phyloP scores from a whole-genome alignment of 2,113 vertebrate species.

The Pandion haliaetus region DNA sequence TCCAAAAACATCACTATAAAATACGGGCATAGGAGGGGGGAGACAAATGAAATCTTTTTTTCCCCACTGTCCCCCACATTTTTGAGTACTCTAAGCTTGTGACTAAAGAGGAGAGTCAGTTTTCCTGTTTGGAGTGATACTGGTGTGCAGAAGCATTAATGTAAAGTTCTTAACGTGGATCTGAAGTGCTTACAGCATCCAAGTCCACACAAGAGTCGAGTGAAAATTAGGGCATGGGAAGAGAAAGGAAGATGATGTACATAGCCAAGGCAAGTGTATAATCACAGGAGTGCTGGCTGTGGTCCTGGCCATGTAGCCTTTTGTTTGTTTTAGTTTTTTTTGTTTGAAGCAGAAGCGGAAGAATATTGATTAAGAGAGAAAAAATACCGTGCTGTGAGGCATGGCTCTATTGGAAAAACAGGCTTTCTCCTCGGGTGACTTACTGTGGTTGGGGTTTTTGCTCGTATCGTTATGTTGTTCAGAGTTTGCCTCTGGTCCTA shows the following conservation, averaged over 20 bases:
- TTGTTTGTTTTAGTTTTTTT: neutral
- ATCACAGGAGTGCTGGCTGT: neutral
- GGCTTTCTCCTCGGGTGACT: neutral
- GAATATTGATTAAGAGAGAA: neutral
- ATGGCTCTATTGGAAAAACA: neutral
- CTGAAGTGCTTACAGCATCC: neutral
- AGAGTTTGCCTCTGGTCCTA: neutral
- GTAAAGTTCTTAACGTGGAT: neutral
- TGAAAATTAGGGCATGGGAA: neutral
- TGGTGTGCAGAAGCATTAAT: neutral
- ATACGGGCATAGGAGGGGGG: neutral
- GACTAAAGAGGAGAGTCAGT: neutral
- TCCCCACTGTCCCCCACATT: accelerated
- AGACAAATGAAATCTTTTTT: neutral
- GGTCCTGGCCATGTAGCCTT: neutral
- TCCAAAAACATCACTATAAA: neutral
- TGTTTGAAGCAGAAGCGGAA: neutral
- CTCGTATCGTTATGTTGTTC: neutral
- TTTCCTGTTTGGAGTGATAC: neutral
- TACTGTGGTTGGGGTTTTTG: neutral
- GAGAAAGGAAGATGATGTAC: neutral
- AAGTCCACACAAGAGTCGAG: accelerated
- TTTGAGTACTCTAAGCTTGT: neutral
- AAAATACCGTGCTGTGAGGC: neutral
- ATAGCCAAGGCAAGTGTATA: neutral